Evolutionary conservation across 1,140 invertebrate genomes (phyloP).

Genomic region (Drosophila neocordata): DNA sequence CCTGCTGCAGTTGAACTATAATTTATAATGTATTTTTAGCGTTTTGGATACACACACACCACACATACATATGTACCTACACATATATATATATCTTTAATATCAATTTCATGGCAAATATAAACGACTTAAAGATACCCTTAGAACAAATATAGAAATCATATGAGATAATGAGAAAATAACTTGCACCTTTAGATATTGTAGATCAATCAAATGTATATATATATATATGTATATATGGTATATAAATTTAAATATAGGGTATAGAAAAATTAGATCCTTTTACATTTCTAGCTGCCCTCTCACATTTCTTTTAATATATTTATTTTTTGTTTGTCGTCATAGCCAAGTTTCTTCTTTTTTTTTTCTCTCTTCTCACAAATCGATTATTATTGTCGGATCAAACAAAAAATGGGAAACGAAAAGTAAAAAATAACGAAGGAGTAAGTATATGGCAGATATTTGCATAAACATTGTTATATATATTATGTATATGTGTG

Average conservation of each 20-base stretch:
- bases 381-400: slow-evolving; percentile 18
- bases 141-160: too few species aligned
- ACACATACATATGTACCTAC: neutral
- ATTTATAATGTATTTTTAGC: slow-evolving; percentile 71
- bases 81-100: neutral
- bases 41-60: slow-evolving; percentile 21
- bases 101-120: too few species aligned
- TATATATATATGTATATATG: too few species aligned
- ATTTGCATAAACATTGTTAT: slow-evolving; percentile 5
- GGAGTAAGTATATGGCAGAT: neutral
- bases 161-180: too few species aligned
- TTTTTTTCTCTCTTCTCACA: neutral
- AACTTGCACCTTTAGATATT: too few species aligned
- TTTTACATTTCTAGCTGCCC: neutral
- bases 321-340: neutral
- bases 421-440: neutral
- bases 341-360: neutral
- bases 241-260: neutral
- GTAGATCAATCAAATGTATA: too few species aligned
- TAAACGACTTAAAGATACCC: neutral
- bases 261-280: neutral
- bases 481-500: neutral
- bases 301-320: slow-evolving; percentile 1
- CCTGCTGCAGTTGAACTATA: slow-evolving; percentile 57
- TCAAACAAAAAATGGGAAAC: neutral